phyloP scores from a whole-genome alignment of 2,888 invertebrate species.

The Ephialtes manifestator region DNA sequence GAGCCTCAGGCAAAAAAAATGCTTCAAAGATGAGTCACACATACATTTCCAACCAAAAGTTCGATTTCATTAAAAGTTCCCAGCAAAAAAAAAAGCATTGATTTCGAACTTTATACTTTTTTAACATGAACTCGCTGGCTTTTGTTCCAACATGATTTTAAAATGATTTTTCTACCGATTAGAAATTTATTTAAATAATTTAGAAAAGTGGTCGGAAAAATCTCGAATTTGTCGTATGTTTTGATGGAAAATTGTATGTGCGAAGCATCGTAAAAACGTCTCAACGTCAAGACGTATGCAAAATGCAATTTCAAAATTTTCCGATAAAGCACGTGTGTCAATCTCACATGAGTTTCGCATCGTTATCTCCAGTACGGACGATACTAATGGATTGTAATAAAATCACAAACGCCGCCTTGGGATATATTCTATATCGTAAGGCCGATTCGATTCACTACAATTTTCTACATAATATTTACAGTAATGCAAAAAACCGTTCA shows the following conservation, averaged over 20 bases:
- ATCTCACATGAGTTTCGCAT: background rate
- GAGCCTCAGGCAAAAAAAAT: constrained; percentile 13
- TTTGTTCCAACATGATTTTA: too few species aligned
- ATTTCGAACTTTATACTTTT: too few species aligned
- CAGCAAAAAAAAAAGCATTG: too few species aligned
- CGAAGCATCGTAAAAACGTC: background rate
- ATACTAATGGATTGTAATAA: constrained; percentile 37
- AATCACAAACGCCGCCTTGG: constrained; percentile 45
- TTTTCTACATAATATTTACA: constrained; percentile 56
- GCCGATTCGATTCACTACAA: constrained; percentile 53
- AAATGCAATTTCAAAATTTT: constrained; percentile 7
- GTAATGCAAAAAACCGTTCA: background rate
- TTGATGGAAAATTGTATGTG: too few species aligned
- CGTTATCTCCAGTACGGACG: constrained; percentile 8
- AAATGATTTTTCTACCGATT: too few species aligned
- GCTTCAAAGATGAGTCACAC: too few species aligned
- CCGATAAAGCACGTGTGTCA: background rate
- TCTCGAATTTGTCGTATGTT: too few species aligned
- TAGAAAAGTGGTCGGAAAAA: too few species aligned
- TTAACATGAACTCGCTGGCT: too few species aligned
- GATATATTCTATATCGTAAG: constrained; percentile 28
- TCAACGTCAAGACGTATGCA: background rate
- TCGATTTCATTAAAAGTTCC: too few species aligned
- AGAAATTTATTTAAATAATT: too few species aligned
- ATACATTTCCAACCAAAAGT: too few species aligned